Evolutionary conservation across 2,113 vertebrate genomes (phyloP), one percentile per base, ranked within the genome.

Genomic region (Clupea harengus): DNA sequence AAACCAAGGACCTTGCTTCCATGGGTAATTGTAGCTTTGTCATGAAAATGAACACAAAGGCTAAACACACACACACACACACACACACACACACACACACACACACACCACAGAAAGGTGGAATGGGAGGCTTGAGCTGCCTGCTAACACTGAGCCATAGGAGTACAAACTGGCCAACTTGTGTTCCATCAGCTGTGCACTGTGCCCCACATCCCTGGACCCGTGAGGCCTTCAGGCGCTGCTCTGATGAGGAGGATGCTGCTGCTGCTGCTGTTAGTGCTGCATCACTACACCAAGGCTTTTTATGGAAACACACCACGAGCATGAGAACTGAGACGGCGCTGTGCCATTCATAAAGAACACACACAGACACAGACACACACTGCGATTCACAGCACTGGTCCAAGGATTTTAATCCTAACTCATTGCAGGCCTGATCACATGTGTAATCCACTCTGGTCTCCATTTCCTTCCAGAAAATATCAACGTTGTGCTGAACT

Each of bases 401-500:
- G 72, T 28, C 28, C 72, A 39, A 32, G 11, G 10, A 39, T 28
- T 11, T 78, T 13, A 39, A 32, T 13, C 32, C 72, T 32, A 78
- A 78, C 28, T 39, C 32, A 78, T 17, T 5, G 11, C 72, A 78
- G 28, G 72, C 64, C n/a, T 25, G 9, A 67, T 28, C 20, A 64
- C 25, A n/a, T 64, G 20, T 20, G 67, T 39, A 28, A 75, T 87
- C 86, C 64, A 0, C 85, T 57, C 60, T 84, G 86, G 85, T 86
- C 88, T 88, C 87, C 88, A 90, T 90, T 88, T 89, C 89, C 86
- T 80, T 75, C 44, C 83, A 44, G 72, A 78, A 17, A 32, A 39
- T 39, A 78, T 78, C 15, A 11, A 78, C 10, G 20, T 32, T 78
- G 72, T 9, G 11, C 28, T 45, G 54, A 2, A 25, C 72, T 78